Conservation (phyloP, 2,888 invertebrate species). For the Melanostoma mellinum region DNA sequence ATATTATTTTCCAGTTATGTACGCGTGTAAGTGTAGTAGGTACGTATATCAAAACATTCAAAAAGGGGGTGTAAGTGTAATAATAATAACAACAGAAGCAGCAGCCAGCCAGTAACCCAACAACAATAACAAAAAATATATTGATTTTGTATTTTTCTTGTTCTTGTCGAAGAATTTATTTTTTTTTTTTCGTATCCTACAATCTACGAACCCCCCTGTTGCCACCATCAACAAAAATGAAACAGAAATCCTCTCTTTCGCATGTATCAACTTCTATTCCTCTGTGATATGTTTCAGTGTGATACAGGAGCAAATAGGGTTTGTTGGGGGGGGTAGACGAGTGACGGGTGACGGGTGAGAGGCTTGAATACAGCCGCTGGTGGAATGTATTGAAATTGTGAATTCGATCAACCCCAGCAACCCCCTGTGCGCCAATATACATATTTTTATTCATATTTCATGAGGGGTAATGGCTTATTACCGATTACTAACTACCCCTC, state of each 20-base stretch:
- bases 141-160: conserved; percentile 72
- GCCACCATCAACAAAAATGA: not conserved
- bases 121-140: conserved; percentile 53
- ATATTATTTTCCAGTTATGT: conserved; percentile 81
- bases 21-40: conserved; percentile 70
- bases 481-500: conserved; percentile 73
- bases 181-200: conserved; percentile 53
- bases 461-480: conserved; percentile 73
- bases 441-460: conserved; percentile 73
- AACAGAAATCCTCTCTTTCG: conserved; percentile 41
- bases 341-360: not conserved
- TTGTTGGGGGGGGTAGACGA: not conserved
- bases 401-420: conserved; percentile 61
- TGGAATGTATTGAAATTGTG: conserved; percentile 71
- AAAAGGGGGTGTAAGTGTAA: conserved; percentile 75
- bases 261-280: conserved; percentile 61
- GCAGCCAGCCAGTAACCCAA: conserved; percentile 63
- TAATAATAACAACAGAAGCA: conserved; percentile 76
- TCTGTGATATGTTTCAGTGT: conserved; percentile 62
- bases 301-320: conserved; percentile 1
- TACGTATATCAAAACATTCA: conserved; percentile 79
- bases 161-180: conserved; percentile 58
- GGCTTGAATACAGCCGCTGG: not conserved
- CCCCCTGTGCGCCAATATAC: conserved; percentile 57
- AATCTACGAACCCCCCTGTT: conserved; percentile 29